Base-by-base conservation (phyloP, 2,797 vertebrate species). In the Galago senegalensis region DNA sequence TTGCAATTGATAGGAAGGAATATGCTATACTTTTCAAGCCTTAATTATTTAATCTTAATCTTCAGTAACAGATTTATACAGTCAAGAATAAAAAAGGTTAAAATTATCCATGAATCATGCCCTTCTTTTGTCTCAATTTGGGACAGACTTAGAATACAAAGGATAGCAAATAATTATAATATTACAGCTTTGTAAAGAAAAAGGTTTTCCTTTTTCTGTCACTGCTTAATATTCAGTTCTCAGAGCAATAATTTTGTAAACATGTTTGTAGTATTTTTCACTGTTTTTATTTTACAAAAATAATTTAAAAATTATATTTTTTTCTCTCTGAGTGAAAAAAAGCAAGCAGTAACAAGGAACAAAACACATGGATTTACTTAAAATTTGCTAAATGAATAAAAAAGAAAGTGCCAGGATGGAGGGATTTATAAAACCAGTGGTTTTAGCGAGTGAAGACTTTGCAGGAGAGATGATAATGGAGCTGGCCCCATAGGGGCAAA, bases 371-470 rank as follows among this genome's bases (percentile, higher is more conserved):
- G 20, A 86, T 27, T 27, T 21, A 69, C 84, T 81, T 82, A 37
- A 88, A 94, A 82, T 27, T 89, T 87, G 49, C 9, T 97, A 87
- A 89, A 88, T 93, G 73, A 95, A 65, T 82, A 76, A 70, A 85
- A 1, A 63, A 80, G 46, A 31, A 93, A 49, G 34, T 73, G 40
- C 17, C 61, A 34, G 94, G 13, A 73, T 46, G 25, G 21, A 89
- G 23, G n/a, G 7, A 37, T 37, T 87, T 73, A 34, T 75, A 82
- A 95, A 91, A n/a, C 69, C 56, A 87, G 0, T 75, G 34, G 46
- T 29, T 86, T 67, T 43, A 79, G 72, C 49, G 31, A 86, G 34
- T 1, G 8, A 91, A 63, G 46, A 2, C 37, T 88, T 82, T 69
- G 31, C 61, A 49, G 11, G n/a, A 61, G n/a, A 9, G 25, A 75